A percentile compares a stretch with the other conserved stretches of the same genome.
phyloP scores from a whole-genome alignment of 37 sponge, comb jelly and placozoan species.

The Beroe ovata region DNA sequence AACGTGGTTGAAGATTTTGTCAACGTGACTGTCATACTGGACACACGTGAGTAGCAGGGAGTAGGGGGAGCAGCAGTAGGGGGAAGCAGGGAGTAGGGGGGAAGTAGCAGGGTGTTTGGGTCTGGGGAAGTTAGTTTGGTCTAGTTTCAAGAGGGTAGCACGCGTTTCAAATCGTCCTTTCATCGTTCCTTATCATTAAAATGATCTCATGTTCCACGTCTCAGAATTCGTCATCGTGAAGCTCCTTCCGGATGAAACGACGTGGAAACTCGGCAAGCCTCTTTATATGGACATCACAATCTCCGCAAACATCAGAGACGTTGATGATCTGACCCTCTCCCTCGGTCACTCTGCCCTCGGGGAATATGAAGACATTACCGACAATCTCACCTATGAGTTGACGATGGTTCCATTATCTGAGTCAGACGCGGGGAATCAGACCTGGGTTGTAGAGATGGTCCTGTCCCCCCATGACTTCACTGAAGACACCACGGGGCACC shows the following conservation, averaged over 20 bases:
- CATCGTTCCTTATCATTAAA: no score
- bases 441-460: background rate
- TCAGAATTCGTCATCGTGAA: background rate
- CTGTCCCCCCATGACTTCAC: background rate
- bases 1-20: no score
- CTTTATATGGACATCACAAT: background rate
- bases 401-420: background rate
- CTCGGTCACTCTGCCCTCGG: background rate
- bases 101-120: no score
- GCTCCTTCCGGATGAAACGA: background rate
- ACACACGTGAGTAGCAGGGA: no score
- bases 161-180: no score
- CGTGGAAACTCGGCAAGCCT: background rate
- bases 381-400: background rate
- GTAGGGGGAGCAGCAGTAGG: no score
- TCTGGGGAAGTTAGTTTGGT: no score
- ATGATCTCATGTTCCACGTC: no score
- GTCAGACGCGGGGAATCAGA: background rate
- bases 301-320: background rate
- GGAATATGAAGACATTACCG: background rate
- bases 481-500: background rate
- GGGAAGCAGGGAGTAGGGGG: no score
- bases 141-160: no score
- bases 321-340: background rate
- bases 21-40: no score